Evolutionary conservation across 1,140 invertebrate genomes (phyloP), one percentile per base, ranked within the genome.

Genomic region (Lordiphosa stackelbergi): DNA sequence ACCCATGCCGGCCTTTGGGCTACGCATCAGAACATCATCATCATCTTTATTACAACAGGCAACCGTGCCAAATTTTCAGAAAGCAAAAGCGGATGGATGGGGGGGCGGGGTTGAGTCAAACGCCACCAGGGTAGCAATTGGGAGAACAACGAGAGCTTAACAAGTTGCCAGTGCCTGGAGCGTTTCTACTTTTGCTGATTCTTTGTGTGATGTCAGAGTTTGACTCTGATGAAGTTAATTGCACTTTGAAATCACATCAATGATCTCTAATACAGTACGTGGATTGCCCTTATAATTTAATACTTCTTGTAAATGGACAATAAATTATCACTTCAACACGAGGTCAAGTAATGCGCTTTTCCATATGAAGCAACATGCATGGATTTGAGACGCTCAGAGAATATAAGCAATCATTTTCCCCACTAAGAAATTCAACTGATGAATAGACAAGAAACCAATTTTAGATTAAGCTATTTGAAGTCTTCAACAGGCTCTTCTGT

Each of bases 121-220:
- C 34, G 74, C 46, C 74, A 69, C 53, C 69, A 71, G 56, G 45
- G 65, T 37, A 59, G 73, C 73, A 78, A 78, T 78, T 78, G 60
- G 61, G 70, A 52, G 74, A 70, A 78, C 70, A 78, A 78, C 73
- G 68, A 79, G 63, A 74, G 73, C 73, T 79, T 74, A 70, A 78
- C 73, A 79, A 78, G 70, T 68, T 69, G 70, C 60, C 60, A 60
- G 34, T 60, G 51, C 46, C 63, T 63, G 42, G 43, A 52, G 65
- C 49, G 36, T 52, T 66, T 54, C 58, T 55, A 47, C 53, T 57
- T 73, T 3, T 2, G 49, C 35, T 46, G 34, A 16, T 38, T 31
- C 10, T 19, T 12, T 38, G 35, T 42, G 31, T 43, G 38, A 46
- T 11, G n/a, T 35, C 28, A 31, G n/a, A n/a, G 46, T 52, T 46